A percentile compares a stretch with the other conserved stretches of the same genome.
These are phyloP conservation scores for Puma concolor DNA, from an alignment of 2,113 vertebrate species.

Conservation along the genomic window DNA sequence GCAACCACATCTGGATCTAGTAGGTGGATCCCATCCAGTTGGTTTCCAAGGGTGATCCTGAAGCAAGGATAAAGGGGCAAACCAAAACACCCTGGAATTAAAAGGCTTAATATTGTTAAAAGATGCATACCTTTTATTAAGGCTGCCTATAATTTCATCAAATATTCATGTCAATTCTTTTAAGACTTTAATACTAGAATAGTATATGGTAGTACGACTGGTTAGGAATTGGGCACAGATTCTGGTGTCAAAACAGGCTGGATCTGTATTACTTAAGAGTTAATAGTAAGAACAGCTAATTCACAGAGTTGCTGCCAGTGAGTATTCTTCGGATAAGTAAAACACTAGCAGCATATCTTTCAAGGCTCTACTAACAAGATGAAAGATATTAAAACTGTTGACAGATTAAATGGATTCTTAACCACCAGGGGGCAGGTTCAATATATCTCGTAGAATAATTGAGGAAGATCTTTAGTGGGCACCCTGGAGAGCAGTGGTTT, in stretches of 20 bases:
- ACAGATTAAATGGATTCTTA: slow-evolving; percentile 29
- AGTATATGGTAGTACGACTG: neutral
- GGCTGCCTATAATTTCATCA: neutral
- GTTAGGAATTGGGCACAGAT: neutral
- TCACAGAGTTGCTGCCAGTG: slow-evolving; percentile 10
- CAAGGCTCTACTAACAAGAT: neutral
- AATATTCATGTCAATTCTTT: neutral
- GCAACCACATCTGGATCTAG: slow-evolving; percentile 95
- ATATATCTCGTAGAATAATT: neutral
- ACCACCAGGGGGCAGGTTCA: slow-evolving; percentile 66
- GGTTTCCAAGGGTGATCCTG: slow-evolving; percentile 96
- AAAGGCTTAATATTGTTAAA: slow-evolving; percentile 60
- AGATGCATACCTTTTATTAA: slow-evolving; percentile 6
- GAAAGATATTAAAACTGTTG: neutral
- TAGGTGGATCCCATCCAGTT: slow-evolving; percentile 95
- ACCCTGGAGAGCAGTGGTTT: neutral
- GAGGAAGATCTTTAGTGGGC: neutral
- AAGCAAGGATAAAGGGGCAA: slow-evolving; percentile 48
- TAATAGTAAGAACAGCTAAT: neutral
- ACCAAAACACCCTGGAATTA: slow-evolving; percentile 54
- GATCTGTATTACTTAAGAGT: neutral
- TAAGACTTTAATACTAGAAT: neutral
- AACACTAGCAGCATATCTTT: neutral
- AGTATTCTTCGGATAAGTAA: slow-evolving; percentile 16
- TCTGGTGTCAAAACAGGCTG: neutral